Evolutionary conservation across 2,888 invertebrate species (phyloP).

Genomic region (Liodrosophila aerea): DNA sequence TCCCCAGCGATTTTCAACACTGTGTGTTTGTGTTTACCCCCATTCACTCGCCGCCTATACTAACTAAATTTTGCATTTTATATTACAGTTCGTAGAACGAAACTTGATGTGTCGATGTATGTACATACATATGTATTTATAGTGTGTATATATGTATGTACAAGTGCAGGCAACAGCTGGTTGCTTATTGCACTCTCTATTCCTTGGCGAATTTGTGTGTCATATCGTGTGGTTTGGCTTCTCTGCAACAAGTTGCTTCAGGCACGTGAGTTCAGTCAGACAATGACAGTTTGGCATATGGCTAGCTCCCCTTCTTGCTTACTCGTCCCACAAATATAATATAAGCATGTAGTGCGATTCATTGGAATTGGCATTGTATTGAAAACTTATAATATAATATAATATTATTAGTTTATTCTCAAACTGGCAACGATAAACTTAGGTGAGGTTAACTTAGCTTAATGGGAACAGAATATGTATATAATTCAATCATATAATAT

Average conservation of each 20-base stretch:
- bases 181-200: slow-evolving; percentile 6
- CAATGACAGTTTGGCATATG: background rate
- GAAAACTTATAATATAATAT: no score
- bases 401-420: no score
- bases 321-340: background rate
- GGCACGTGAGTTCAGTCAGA: slow-evolving; percentile 8
- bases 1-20: background rate
- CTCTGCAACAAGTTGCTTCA: slow-evolving; percentile 51
- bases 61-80: no score
- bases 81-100: no score
- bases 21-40: slow-evolving; percentile 5
- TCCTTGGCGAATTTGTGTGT: background rate
- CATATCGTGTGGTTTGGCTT: background rate
- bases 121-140: background rate
- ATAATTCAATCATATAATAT: no score
- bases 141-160: background rate
- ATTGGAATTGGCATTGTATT: no score
- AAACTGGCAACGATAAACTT: no score
- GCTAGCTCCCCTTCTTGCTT: background rate
- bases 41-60: no score
- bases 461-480: no score
- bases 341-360: no score
- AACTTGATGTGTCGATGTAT: slow-evolving; percentile 6
- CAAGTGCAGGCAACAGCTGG: slow-evolving; percentile 10
- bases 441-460: no score